Evolutionary conservation across 30 jellyfish, hydroid and myxozoan species (phyloP).

Genomic region (Turritopsis rubra): DNA sequence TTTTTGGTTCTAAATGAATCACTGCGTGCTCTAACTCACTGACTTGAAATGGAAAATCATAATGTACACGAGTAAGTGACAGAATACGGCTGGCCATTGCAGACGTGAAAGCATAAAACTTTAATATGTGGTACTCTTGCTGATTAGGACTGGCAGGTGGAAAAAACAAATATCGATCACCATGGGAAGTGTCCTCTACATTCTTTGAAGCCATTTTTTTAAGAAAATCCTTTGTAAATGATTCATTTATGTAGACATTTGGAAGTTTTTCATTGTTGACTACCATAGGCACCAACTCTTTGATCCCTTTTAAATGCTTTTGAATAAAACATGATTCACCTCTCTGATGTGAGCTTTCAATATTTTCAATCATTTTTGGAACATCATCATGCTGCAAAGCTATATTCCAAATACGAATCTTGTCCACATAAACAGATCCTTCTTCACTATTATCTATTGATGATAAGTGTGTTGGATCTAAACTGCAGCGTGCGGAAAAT

Average conservation of each 20-base stretch:
- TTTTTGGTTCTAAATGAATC: constrained; percentile 38
- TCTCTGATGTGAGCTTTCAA: constrained; percentile 45
- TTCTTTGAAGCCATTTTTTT: constrained; percentile 6
- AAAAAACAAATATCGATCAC: constrained; percentile 28
- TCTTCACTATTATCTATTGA: constrained; percentile 17
- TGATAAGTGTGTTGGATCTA: neutral
- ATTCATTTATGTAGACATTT: constrained; percentile 2
- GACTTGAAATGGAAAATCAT: constrained; percentile 75
- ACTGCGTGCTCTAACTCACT: constrained; percentile 59
- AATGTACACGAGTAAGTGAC: constrained; percentile 12
- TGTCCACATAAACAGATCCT: constrained; percentile 46
- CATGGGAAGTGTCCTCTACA: constrained; percentile 15
- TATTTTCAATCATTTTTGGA: constrained; percentile 39
- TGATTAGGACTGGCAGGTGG: constrained; percentile 84
- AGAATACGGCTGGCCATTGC: constrained; percentile 57
- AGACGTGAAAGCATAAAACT: constrained; percentile 54
- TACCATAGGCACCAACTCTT: neutral
- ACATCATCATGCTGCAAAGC: constrained; percentile 46
- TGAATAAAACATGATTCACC: constrained; percentile 52
- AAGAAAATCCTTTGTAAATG: neutral
- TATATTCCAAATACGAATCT: constrained; percentile 74
- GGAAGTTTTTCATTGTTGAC: neutral
- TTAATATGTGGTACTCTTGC: constrained; percentile 50
- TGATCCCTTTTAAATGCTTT: constrained; percentile 22
- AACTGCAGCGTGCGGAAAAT: constrained; percentile 62